Conservation (phyloP, 2,113 vertebrate genomes). For the Bothrops jararaca region DNA sequence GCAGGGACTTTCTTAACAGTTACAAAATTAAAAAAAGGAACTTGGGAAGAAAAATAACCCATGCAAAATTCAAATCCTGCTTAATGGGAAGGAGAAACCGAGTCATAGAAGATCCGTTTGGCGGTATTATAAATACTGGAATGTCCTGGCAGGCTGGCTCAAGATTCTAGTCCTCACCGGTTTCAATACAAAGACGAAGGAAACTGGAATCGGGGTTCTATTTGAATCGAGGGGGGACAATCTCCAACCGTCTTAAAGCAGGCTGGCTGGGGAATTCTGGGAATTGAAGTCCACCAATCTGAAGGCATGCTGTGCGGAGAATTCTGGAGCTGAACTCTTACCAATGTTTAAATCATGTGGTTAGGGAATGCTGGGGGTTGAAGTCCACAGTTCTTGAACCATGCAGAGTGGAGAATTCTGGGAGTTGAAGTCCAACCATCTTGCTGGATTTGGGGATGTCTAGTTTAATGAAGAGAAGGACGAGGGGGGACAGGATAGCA, state of each 20-base stretch:
- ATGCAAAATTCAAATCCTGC: background rate
- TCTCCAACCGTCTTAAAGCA: background rate
- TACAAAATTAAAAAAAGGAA: fast-evolving
- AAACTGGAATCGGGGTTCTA: background rate
- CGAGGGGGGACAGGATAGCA: too few relatives aligned
- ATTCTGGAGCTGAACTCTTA: too few relatives aligned
- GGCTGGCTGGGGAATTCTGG: background rate
- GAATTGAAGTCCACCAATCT: too few relatives aligned
- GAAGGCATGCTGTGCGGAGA: too few relatives aligned
- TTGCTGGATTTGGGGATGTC: too few relatives aligned
- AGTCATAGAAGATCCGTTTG: background rate
- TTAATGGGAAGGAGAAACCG: background rate
- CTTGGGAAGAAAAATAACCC: background rate
- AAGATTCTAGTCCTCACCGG: background rate
- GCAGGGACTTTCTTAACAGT: background rate
- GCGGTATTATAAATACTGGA: background rate
- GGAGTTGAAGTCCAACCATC: background rate
- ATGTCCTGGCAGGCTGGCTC: background rate
- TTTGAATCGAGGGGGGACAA: too few relatives aligned
- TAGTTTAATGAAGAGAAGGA: too few relatives aligned
- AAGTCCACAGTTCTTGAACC: too few relatives aligned
- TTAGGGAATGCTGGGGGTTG: too few relatives aligned
- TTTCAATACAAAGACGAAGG: background rate
- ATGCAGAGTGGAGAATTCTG: background rate
- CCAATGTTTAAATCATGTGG: too few relatives aligned